phyloP scores from a whole-genome alignment of 2,888 invertebrate genomes.

The Neocrepidodera transversa region DNA sequence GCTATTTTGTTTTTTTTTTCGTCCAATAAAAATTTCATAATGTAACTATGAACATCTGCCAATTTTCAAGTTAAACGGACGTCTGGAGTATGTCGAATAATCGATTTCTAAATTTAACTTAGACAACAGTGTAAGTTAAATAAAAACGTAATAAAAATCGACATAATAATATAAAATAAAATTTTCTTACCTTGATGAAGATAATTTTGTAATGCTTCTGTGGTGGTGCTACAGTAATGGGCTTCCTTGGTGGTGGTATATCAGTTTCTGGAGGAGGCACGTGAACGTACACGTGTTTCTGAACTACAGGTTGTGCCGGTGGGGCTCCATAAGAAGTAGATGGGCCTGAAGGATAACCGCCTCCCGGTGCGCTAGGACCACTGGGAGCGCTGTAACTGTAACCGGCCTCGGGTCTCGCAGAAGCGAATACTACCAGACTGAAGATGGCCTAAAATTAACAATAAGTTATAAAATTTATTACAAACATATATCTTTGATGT shows the following conservation, averaged over 20 bases:
- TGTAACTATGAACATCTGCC: too few relatives aligned
- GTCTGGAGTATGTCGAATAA: too few relatives aligned
- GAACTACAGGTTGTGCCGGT: conserved; percentile 77
- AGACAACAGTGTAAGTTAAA: too few relatives aligned
- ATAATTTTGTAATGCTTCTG: conserved; percentile 87
- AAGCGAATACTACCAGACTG: conserved; percentile 56
- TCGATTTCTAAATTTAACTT: too few relatives aligned
- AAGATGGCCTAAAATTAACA: conserved; percentile 52
- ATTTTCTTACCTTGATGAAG: conserved; percentile 76
- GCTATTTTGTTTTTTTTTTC: too few relatives aligned
- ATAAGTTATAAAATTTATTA: background rate
- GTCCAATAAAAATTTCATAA: too few relatives aligned
- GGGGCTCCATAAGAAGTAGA: conserved; percentile 75
- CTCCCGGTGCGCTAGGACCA: conserved; percentile 60
- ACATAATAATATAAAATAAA: too few relatives aligned
- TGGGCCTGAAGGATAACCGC: conserved; percentile 65
- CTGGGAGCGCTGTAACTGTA: conserved; percentile 51
- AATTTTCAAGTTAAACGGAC: too few relatives aligned
- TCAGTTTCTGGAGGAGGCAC: conserved; percentile 89
- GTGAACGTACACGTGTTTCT: conserved; percentile 91
- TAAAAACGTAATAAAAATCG: too few relatives aligned
- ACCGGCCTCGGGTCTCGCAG: conserved; percentile 60
- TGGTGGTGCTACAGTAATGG: conserved; percentile 65
- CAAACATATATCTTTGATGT: background rate
- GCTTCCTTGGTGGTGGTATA: conserved; percentile 71